These are phyloP conservation scores for Campopleginae sp. DNA, from an alignment of 2,888 invertebrate species.

Conservation along the genomic window DNA sequence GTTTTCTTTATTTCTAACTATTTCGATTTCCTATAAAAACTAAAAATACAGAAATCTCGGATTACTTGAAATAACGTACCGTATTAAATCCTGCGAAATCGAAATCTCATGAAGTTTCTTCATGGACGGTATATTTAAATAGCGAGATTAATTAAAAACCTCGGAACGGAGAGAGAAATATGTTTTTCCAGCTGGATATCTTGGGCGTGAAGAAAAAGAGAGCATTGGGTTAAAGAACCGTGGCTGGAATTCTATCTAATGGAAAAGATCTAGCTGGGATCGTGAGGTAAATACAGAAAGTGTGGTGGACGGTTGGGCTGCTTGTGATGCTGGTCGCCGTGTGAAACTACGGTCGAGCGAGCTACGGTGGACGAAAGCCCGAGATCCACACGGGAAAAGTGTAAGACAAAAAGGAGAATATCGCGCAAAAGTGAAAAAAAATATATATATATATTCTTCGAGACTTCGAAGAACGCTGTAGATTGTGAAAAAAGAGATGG, in stretches of 20 bases:
- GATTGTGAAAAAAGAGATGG: constrained; percentile 4
- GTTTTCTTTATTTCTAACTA: not conserved
- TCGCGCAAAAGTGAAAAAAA: constrained; percentile 8
- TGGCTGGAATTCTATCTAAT: constrained; percentile 60
- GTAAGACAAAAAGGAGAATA: constrained; percentile 34
- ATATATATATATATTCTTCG: constrained; percentile 27
- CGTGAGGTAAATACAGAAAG: constrained; percentile 63
- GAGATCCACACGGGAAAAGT: constrained; percentile 20
- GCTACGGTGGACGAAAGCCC: constrained; percentile 32
- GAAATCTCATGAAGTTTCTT: not conserved
- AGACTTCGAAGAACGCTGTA: constrained; percentile 24
- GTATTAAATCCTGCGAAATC: constrained; percentile 1
- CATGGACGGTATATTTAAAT: constrained; percentile 20
- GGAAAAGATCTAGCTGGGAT: constrained; percentile 54
- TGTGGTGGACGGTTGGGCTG: constrained; percentile 34
- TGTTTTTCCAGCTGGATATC: not conserved
- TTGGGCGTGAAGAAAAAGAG: not conserved
- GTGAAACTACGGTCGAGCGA: constrained; percentile 55
- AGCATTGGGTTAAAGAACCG: constrained; percentile 43
- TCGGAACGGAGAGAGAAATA: not conserved
- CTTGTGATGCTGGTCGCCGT: constrained; percentile 48
- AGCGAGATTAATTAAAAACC: constrained; percentile 41
- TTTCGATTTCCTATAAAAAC: not conserved
- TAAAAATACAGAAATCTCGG: not conserved
- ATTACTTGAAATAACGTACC: not conserved